Percentiles rank a stretch among this genome's conserved stretches.
Evolutionary conservation across 2,113 vertebrate genomes (phyloP).

Genomic region (Gallinago paraguaiae): DNA sequence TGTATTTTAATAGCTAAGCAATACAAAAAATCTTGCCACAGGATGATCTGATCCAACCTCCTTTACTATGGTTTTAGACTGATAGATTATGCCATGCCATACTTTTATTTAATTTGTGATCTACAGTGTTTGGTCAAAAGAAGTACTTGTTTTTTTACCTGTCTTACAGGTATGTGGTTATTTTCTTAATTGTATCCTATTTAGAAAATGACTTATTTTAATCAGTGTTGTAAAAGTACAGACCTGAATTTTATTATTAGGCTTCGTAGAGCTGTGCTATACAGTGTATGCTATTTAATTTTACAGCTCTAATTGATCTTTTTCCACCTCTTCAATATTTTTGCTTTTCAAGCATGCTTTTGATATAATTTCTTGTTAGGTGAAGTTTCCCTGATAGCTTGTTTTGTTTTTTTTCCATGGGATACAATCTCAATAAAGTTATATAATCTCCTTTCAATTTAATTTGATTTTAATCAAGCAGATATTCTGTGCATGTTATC

Average conservation of each 20-base stretch:
- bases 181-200: neutral
- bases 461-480: neutral
- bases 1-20: slow-evolving; percentile 14
- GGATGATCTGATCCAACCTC: neutral
- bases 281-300: neutral
- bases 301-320: neutral
- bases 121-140: neutral
- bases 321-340: neutral
- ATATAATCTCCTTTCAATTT: neutral
- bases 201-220: neutral
- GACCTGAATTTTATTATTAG: neutral
- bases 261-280: neutral
- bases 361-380: neutral
- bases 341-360: neutral
- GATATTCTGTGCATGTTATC: neutral
- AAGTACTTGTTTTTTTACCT: neutral
- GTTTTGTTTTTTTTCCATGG: neutral
- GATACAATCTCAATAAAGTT: neutral
- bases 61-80: neutral
- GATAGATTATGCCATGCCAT: neutral
- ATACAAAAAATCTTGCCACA: neutral
- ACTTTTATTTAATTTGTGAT: neutral
- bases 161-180: neutral
- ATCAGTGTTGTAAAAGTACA: neutral
- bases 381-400: neutral